A percentile compares a stretch with the other conserved stretches of the same genome.
These are phyloP conservation scores for Euzetes globulus DNA, from an alignment of 2,888 invertebrate genomes.

Conservation along the genomic window DNA sequence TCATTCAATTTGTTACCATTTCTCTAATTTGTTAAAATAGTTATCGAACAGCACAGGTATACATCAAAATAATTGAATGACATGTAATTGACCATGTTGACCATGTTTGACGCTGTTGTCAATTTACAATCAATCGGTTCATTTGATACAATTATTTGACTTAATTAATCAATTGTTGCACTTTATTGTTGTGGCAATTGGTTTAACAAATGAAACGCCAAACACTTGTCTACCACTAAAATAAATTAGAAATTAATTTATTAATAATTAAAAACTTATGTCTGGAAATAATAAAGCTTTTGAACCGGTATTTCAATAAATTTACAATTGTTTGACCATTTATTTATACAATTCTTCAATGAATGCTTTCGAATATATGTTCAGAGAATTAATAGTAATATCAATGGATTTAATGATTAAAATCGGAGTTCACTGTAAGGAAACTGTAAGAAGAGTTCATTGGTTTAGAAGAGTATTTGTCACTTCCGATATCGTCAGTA, in stretches of 20 bases:
- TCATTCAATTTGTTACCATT: too few relatives aligned
- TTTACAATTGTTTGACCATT: constrained; percentile 1
- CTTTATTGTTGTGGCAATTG: background rate
- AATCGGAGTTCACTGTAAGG: background rate
- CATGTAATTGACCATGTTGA: too few relatives aligned
- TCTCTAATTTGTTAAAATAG: too few relatives aligned
- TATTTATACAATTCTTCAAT: constrained; percentile 9
- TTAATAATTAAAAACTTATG: background rate
- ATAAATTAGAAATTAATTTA: background rate
- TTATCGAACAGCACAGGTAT: too few relatives aligned
- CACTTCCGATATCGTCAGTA: constrained; percentile 69
- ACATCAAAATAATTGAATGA: too few relatives aligned
- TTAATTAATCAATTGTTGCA: background rate
- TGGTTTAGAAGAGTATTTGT: constrained; percentile 66
- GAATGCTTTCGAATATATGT: constrained; percentile 3
- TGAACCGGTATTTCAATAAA: constrained; percentile 17
- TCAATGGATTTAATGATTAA: background rate
- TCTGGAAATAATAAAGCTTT: background rate
- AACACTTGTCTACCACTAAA: background rate
- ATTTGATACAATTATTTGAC: background rate
- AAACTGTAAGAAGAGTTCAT: background rate
- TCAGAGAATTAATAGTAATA: background rate
- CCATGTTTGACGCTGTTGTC: background rate
- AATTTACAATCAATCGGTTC: background rate
- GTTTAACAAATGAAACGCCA: background rate